phyloP scores from a whole-genome alignment of 2,797 vertebrate genomes.

The Pitangus sulphuratus region DNA sequence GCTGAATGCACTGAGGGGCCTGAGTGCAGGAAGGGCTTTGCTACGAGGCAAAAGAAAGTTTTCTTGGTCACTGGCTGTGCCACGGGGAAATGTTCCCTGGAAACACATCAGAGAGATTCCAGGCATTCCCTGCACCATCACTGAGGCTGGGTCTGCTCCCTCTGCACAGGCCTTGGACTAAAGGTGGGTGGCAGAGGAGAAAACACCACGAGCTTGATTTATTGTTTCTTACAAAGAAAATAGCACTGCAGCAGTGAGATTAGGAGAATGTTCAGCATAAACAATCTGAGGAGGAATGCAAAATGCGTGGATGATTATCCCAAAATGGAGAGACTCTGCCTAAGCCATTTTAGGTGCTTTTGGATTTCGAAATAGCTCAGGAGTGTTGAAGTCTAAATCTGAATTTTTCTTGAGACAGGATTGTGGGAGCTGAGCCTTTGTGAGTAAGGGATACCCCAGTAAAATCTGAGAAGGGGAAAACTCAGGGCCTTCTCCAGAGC shows the following conservation, averaged over 20 bases:
- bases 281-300: not conserved
- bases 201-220: not conserved
- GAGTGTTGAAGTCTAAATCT: not conserved
- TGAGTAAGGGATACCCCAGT: not conserved
- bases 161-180: not conserved
- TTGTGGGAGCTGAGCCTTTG: not conserved
- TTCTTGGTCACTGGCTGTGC: not conserved
- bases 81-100: slow-evolving; percentile 31
- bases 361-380: slow-evolving; percentile 18
- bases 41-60: not conserved
- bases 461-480: slow-evolving; percentile 18
- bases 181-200: not conserved
- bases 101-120: slow-evolving; percentile 49
- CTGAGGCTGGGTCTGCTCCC: not conserved
- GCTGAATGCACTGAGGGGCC: not conserved
- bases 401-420: not conserved
- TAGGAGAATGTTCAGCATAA: not conserved
- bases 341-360: slow-evolving; percentile 34
- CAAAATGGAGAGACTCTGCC: not conserved
- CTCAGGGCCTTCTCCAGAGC: not conserved
- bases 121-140: not conserved
- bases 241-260: not conserved
- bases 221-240: not conserved
- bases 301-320: not conserved
- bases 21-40: not conserved